Evolutionary conservation across 2,888 invertebrate species (phyloP).

Genomic region (Papilio elwesi): DNA sequence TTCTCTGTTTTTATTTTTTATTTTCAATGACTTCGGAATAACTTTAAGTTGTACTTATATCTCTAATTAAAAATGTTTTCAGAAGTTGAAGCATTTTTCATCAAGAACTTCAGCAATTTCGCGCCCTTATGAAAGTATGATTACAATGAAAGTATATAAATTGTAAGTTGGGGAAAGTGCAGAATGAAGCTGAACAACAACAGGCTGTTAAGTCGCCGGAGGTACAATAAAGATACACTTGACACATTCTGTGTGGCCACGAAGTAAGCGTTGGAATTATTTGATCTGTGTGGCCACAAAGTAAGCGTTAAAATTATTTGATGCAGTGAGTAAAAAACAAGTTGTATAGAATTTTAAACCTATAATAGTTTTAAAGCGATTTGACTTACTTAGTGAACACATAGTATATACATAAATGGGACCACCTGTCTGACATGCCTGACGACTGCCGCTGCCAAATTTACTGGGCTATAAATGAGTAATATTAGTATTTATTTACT

Average conservation of each 20-base stretch:
- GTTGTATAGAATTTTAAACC: too few species aligned
- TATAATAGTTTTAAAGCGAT: too few species aligned
- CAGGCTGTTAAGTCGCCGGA: slow-evolving; percentile 64
- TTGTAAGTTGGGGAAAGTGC: slow-evolving; percentile 30
- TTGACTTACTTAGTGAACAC: too few species aligned
- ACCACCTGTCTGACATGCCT: too few species aligned
- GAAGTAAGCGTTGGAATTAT: slow-evolving; percentile 40
- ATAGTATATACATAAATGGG: too few species aligned
- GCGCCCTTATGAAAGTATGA: slow-evolving; percentile 21
- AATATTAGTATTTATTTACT: too few species aligned
- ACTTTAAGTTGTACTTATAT: not conserved
- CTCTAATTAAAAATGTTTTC: slow-evolving; percentile 19
- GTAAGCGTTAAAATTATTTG: not conserved
- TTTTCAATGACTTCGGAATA: slow-evolving; percentile 2
- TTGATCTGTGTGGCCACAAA: slow-evolving; percentile 49
- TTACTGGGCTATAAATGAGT: too few species aligned
- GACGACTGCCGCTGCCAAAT: too few species aligned
- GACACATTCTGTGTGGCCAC: slow-evolving; percentile 60
- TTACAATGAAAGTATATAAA: slow-evolving; percentile 29
- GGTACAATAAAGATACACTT: slow-evolving; percentile 71
- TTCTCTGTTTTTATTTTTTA: not conserved
- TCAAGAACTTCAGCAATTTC: slow-evolving; percentile 25
- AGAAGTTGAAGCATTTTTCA: slow-evolving; percentile 22
- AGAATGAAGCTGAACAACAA: slow-evolving; percentile 60
- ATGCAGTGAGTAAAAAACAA: too few species aligned